Evolutionary conservation across 2,113 vertebrate species (phyloP), one percentile per base, ranked within the genome.

Genomic region (Fregata magnificens): DNA sequence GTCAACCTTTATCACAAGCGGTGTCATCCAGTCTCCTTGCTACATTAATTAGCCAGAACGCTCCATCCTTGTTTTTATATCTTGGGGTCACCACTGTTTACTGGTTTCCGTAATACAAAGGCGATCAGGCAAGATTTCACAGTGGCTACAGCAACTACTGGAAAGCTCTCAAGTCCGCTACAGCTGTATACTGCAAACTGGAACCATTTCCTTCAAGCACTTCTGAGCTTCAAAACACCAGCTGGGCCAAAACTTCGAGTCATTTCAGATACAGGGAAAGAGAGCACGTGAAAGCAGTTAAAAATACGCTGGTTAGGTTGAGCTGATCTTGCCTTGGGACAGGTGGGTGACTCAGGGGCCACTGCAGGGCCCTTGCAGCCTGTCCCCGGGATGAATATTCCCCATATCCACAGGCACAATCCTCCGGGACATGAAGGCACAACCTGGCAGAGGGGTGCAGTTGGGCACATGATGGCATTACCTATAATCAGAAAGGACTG

Each of bases 201-300:
- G 36, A 73, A 53, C 25, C 3, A 3, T 32, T 83, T 81, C 47
- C 49, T 93, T 36, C 18, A 14, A 44, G 16, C 38, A 31, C 3
- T 61, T 32, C 4, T 11, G 36, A 91, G 42, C 24, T 9, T 21
- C 17, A 6, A 28, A 31, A 58, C 31, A 73, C 20, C 77, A 77
- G 20, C 0, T 34, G 38, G 28, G 50, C 34, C 40, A 56, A 65
- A 47, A 55, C 11, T 6, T 20, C 1, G 0, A 45, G 9, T 44
- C 13, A 47, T 29, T 79, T 58, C 50, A 65, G 76, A 63, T 8
- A 5, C 5, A 3, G 4, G 38, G 8, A 14, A 32, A 2, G 53
- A 52, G 32, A 63, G 13, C 2, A 66, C 1, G 1, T 2, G 8
- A 66, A 26, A 83, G 45, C 1, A 0, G 18, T 44, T 38, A 29